Conservation (phyloP, 1,140 invertebrate species). For the Ganaspis sp. region DNA sequence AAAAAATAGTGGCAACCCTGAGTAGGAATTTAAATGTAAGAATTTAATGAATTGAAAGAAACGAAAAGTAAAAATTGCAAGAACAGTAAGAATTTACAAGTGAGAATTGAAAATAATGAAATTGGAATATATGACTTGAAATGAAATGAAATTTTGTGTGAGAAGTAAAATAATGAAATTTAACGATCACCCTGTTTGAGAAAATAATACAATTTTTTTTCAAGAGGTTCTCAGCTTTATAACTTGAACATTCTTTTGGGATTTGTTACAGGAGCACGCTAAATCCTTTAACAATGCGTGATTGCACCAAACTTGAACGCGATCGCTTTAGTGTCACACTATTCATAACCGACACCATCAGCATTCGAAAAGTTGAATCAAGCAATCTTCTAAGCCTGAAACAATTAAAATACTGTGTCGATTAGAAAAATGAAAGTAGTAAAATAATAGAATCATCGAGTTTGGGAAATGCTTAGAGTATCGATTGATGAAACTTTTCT, state of each 20-base stretch:
- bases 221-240: constrained; percentile 6
- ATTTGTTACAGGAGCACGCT: constrained; percentile 72
- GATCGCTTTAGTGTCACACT: constrained; percentile 64
- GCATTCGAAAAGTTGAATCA: constrained; percentile 63
- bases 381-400: constrained; percentile 62
- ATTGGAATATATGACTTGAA: too few species aligned
- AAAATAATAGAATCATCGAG: constrained; percentile 32
- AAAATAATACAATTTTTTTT: constrained; percentile 21
- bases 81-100: too few species aligned
- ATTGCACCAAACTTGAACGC: constrained; percentile 68
- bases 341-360: constrained; percentile 58
- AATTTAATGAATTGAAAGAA: too few species aligned
- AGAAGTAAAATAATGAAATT: too few species aligned
- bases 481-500: constrained; percentile 59
- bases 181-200: too few species aligned
- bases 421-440: constrained; percentile 20
- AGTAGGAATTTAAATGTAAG: too few species aligned
- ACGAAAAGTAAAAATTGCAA: too few species aligned
- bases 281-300: constrained; percentile 66
- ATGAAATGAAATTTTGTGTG: too few species aligned
- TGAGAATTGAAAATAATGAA: too few species aligned
- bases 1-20: too few species aligned
- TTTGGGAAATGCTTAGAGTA: constrained; percentile 54
- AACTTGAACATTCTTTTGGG: constrained; percentile 43
- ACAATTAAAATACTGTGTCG: constrained; percentile 38